Evolutionary conservation across 2,888 invertebrate species (phyloP), one percentile per base, ranked within the genome.

Genomic region (Cerceris ruficornis): DNA sequence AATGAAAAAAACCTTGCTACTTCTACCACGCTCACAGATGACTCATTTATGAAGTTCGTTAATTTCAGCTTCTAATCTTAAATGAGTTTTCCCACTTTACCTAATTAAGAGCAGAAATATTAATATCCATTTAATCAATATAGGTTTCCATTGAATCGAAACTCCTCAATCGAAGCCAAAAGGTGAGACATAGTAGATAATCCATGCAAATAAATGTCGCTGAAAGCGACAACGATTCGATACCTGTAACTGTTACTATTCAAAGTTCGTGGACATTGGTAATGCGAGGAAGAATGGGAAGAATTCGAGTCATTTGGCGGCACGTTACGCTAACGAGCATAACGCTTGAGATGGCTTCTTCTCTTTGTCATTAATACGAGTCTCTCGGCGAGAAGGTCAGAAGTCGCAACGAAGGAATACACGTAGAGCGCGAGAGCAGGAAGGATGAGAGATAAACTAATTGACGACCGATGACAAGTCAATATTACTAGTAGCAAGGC

Each of bases 371-470:
- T 64, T 65, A 66, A 43, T 28, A n/a, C 39, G 41, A 17, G 9
- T 49, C 50, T 59, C 55, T 17, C 41, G 57, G 8, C 43, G 9
- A 59, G 69, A 77, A 78, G 78, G 78, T 77, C 65, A 64, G 46
- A 55, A 67, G 78, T 61, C 55, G 55, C 70, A 55, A 59, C n/a
- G 2, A 17, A 43, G n/a, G 42, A 59, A 46, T 41, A 61, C 43
- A 43, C 28, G 28, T 17, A 61, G 17, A 17, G 15, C 14, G 49
- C 11, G 15, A 17, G 6, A n/a, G 9, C 15, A 13, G 14, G 42
- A 39, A 54, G 15, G n/a, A 9, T 4, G n/a, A 41, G 42, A 62
- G 64, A 76, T 68, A 74, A 46, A 77, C 64, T 39, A 58, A 17
- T 41, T 15, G 69, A 59, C 49, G 59, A 9, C 42, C 52, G 60